Base-by-base conservation (phyloP, 2,888 invertebrate genomes). In the Halictus quadricinctus region DNA sequence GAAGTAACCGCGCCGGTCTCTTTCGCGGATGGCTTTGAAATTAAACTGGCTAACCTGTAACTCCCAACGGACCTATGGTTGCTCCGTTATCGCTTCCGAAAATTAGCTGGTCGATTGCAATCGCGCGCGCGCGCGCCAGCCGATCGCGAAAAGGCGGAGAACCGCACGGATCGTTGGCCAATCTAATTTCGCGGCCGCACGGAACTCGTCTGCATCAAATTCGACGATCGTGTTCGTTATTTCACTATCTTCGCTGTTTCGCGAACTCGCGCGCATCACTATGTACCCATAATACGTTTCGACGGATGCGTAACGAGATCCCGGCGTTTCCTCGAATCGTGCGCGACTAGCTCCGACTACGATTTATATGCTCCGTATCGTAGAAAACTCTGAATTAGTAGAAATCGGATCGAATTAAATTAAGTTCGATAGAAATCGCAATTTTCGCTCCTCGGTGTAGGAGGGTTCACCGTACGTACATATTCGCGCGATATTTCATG, bases 41-140 rank as follows among this genome's bases (percentile, higher is more conserved):
- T 88, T 80, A 88, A 88, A 88, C 88, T 78, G 64, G 76, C 43
- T 69, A 79, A 84, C 75, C 69, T 69, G 74, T 80, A 77, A 81
- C 83, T 87, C 76, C 84, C 78, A 72, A 29, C 60, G 60, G 60
- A 64, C 7, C 25, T 64, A 64, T 41, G 43, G 76, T 77, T 83
- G 58, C 84, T 79, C 81, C 79, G 84, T 89, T 88, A 89, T 86
- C 89, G 88, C 79, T 85, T 85, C 85, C 84, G 84, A 89, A 87
- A 89, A 88, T 89, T 89, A 88, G 80, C 82, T 76, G 82, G n/a
- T 76, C 88, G 88, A 88, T 86, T 84, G 76, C 84, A 83, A 87
- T 88, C 83, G 73, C 81, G 73, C 81, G 58, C 83, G 73, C 81
- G 73, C 81, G 58, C 77, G 80, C 72, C 79, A 75, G 80, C 73